Base-by-base conservation (phyloP, 2,113 vertebrate genomes). In the Trichomycterus rosablanca region DNA sequence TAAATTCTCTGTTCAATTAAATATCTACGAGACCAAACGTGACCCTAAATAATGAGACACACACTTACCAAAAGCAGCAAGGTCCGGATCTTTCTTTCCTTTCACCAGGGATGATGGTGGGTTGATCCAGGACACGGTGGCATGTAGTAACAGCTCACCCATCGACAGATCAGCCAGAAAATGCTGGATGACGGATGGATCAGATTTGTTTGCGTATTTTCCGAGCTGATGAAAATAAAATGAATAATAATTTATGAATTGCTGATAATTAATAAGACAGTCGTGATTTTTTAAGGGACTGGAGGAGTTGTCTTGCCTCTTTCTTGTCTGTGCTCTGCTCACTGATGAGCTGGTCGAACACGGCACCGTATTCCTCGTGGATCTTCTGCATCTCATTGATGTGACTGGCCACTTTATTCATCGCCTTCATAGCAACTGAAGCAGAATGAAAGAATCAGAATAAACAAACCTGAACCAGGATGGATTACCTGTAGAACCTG, bases 381-480 rank as follows among this genome's bases (percentile, higher is more conserved):
- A 99, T 94, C 77, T 99, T 99, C 84, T 99, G 96, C 96, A 99
- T 98, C 79, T 99, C 96, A 1, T 99, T 99, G 44, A 99, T 99
- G 70, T 99, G 96, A 70, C 96, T 98, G 28, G 95, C 96, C 5
- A 99, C 96, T 76, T 97, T 98, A 83, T 98, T 99, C 96, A 99
- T 99, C 10, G 96, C 95, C 86, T 97, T 98, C 84, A 97, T 93
- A 71, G 96, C 96, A 83, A 98, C 96, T 99, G n/a, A n/a, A n/a
- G n/a, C n/a, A n/a, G n/a, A n/a, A n/a, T n/a, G n/a, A n/a, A n/a
- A 70, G 3, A 22, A 5, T n/a, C n/a, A n/a, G n/a, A n/a, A n/a
- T n/a, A n/a, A n/a, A n/a, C n/a, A n/a, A n/a, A n/a, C n/a, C n/a
- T n/a, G n/a, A n/a, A n/a, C n/a, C n/a, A n/a, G n/a, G n/a, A n/a